These are phyloP conservation scores for Podarcis muralis DNA, from an alignment of 2,113 vertebrate species.

Conservation along the genomic window DNA sequence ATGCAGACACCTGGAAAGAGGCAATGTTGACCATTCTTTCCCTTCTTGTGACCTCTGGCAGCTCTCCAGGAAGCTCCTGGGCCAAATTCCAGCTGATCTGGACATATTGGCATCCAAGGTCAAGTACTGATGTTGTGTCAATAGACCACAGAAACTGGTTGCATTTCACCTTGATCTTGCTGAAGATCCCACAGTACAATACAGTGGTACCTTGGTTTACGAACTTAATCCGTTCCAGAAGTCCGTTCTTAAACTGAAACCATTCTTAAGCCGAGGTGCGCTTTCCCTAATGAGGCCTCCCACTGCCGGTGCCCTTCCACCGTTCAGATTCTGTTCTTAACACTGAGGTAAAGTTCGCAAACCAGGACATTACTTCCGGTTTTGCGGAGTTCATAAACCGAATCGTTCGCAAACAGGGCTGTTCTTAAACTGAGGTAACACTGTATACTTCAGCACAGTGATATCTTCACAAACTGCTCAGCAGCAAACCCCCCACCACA, in stretches of 20 bases:
- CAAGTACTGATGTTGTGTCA: neutral
- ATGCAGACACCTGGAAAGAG: neutral
- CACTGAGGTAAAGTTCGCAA: no score
- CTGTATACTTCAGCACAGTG: neutral
- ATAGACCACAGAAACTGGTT: neutral
- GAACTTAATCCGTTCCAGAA: no score
- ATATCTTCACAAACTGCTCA: neutral
- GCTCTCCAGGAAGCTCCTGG: neutral
- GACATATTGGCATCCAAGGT: accelerated
- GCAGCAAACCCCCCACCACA: slow-evolving; percentile 13
- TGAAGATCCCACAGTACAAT: neutral
- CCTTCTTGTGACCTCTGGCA: neutral
- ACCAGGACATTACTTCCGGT: no score
- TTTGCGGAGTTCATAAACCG: no score
- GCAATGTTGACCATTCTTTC: neutral
- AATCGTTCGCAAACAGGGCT: no score
- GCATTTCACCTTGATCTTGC: neutral
- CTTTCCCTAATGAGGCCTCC: no score
- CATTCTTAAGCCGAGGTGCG: no score
- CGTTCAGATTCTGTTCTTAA: no score
- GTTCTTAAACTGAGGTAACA: no score
- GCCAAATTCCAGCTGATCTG: neutral
- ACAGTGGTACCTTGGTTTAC: no score
- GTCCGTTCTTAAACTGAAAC: no score
- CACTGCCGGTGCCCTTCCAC: no score